Percentiles rank a stretch among this genome's conserved stretches.
phyloP scores from a whole-genome alignment of 1,140 invertebrate species.

The Lasioglossum albipes region DNA sequence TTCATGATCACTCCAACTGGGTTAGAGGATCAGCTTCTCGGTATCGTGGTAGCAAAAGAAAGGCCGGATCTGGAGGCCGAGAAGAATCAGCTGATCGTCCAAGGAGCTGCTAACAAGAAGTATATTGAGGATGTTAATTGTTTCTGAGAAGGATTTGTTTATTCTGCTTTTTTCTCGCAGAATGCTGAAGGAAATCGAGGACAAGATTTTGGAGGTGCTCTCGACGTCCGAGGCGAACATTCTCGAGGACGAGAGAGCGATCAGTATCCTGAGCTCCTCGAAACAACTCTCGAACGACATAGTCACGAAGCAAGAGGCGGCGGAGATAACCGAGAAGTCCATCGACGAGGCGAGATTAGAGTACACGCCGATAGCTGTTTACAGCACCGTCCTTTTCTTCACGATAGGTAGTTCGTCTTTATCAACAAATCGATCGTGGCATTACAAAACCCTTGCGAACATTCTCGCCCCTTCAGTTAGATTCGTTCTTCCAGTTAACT shows the following conservation, averaged over 20 bases:
- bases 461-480: too few species aligned
- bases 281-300: constrained; percentile 94
- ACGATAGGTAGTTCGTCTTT: constrained; percentile 88
- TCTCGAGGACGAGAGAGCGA: constrained; percentile 96
- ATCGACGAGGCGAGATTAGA: constrained; percentile 91
- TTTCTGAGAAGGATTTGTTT: too few species aligned
- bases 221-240: constrained; percentile 95
- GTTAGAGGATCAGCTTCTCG: constrained; percentile 93
- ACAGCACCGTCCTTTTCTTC: constrained; percentile 95
- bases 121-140: constrained; percentile 62
- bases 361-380: constrained; percentile 93
- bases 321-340: constrained; percentile 92
- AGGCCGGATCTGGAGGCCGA: constrained; percentile 95
- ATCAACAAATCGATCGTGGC: not conserved
- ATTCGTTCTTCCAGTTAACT: too few species aligned
- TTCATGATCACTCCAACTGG: constrained; percentile 95
- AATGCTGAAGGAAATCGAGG: constrained; percentile 95
- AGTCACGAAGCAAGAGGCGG: constrained; percentile 92
- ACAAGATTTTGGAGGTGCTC: constrained; percentile 94
- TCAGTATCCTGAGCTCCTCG: constrained; percentile 94
- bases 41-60: constrained; percentile 96
- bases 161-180: constrained; percentile 76
- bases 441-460: too few species aligned
- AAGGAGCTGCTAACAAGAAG: constrained; percentile 94
- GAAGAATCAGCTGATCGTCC: constrained; percentile 94